Conservation (phyloP, 2,797 vertebrate genomes). For the Sebastolobus altivelis region DNA sequence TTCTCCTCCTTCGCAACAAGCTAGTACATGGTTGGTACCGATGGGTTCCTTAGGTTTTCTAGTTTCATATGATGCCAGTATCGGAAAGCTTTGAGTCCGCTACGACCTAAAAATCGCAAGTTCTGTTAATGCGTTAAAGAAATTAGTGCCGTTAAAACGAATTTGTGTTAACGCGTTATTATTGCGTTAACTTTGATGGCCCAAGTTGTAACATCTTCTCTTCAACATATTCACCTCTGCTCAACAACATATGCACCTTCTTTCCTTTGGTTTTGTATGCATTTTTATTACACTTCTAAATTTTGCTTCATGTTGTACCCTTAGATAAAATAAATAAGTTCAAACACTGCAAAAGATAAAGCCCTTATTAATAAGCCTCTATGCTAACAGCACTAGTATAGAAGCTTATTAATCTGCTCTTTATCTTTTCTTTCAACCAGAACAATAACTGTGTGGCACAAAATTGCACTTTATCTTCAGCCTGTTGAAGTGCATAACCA, state of each 20-base stretch:
- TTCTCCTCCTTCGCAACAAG: too few species aligned
- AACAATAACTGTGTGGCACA: conserved; percentile 14
- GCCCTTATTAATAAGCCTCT: not conserved
- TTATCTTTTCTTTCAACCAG: conserved; percentile 27
- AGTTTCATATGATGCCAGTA: too few species aligned
- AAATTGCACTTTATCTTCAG: conserved; percentile 10
- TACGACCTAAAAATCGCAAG: too few species aligned
- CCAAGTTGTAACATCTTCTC: too few species aligned
- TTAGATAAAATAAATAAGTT: not conserved
- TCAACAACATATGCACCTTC: not conserved
- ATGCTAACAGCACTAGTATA: not conserved
- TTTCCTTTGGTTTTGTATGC: not conserved
- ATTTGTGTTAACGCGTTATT: too few species aligned
- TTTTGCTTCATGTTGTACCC: not conserved
- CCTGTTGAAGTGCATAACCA: not conserved
- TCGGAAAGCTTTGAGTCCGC: too few species aligned
- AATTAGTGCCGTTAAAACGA: too few species aligned
- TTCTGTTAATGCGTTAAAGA: too few species aligned
- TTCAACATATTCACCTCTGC: not conserved
- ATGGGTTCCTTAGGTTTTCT: too few species aligned
- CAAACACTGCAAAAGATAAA: conserved; percentile 6
- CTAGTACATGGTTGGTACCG: too few species aligned
- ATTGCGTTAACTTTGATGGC: too few species aligned
- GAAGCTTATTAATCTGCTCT: conserved; percentile 6
- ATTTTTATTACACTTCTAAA: not conserved